Base-by-base conservation (phyloP, 2,797 vertebrate genomes). In the Lithobates pipiens region DNA sequence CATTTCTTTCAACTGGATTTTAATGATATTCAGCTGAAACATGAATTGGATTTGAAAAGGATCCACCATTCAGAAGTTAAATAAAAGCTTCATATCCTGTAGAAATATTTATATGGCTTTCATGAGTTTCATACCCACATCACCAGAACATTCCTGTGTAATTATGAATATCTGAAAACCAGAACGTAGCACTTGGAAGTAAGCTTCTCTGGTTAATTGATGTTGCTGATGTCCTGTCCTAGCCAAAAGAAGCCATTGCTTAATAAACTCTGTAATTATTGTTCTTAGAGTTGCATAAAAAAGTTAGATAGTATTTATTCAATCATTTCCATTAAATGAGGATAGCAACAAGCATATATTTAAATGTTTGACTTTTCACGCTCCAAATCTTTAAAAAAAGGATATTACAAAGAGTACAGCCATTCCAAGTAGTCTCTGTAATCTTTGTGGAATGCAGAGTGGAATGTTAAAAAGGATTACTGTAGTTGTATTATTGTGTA, bases 381-480 rank as follows among this genome's bases (percentile, higher is more conserved):
- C 78, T 69, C 42, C 63, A 73, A 50, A 76, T 81, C 70, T 76
- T 81, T 76, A 76, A 46, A 34, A 34, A 5, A 79, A 74, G 46
- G 77, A 85, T 65, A 27, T 86, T 81, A 81, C 70, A 70, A 67
- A 65, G 36, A 71, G 72, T 78, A 34, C 57, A 80, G 10, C 61
- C 27, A 10, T 39, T 27, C 71, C 27, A 67, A 54, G 57, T 72
- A 85, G 69, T 73, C 75, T 46, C 57, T 78, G 54, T 85, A 85
- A 85, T 85, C 77, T 68, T 44, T 18, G 21, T 39, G 84, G 77
- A 85, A 85, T 85, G 84, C 32, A 57, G 23, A 68, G 77, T 27
- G 77, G 77, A 85, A 80, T 74, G 70, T 85, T 67, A 74, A 85
- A 79, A 85, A n/a, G 70, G 39, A 67, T 80, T 50, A 63, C 50